Evolutionary conservation across 2,888 invertebrate genomes (phyloP).

Genomic region (Drosophila suboccidentalis): DNA sequence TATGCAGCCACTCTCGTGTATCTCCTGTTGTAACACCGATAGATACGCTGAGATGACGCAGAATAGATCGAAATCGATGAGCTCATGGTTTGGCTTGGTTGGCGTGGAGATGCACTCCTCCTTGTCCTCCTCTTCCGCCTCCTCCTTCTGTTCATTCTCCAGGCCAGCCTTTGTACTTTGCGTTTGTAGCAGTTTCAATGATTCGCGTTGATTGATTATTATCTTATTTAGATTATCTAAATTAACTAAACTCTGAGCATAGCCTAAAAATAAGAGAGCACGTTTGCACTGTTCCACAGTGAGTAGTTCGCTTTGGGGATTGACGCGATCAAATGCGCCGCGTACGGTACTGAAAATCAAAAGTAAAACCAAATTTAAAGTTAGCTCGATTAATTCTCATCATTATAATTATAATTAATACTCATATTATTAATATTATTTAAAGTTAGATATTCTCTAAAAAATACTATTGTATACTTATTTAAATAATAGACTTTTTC

Average conservation of each 20-base stretch:
- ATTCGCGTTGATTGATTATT: conserved; percentile 83
- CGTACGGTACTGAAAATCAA: conserved; percentile 83
- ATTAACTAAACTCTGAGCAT: conserved; percentile 85
- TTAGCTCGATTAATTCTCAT: background rate
- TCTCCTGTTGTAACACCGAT: conserved; percentile 85
- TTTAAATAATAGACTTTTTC: too few species aligned
- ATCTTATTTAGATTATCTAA: conserved; percentile 84
- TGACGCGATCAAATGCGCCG: conserved; percentile 85
- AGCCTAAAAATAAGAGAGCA: conserved; percentile 85
- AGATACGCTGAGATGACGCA: conserved; percentile 85
- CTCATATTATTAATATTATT: too few species aligned
- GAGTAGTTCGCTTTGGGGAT: conserved; percentile 82
- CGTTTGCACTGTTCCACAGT: conserved; percentile 85
- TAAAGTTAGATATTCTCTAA: too few species aligned
- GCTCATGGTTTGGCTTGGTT: conserved; percentile 51
- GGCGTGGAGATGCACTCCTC: conserved; percentile 20
- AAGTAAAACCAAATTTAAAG: background rate
- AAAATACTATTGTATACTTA: too few species aligned
- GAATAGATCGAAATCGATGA: conserved; percentile 85
- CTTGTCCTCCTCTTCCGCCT: conserved; percentile 2
- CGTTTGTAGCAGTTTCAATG: conserved; percentile 74
- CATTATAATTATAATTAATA: too few species aligned
- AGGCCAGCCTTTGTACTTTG: conserved; percentile 62
- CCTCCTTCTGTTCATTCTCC: conserved; percentile 16
- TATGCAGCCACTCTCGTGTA: conserved; percentile 85